phyloP scores from a whole-genome alignment of 2,797 vertebrate species.

The Masticophis lateralis region DNA sequence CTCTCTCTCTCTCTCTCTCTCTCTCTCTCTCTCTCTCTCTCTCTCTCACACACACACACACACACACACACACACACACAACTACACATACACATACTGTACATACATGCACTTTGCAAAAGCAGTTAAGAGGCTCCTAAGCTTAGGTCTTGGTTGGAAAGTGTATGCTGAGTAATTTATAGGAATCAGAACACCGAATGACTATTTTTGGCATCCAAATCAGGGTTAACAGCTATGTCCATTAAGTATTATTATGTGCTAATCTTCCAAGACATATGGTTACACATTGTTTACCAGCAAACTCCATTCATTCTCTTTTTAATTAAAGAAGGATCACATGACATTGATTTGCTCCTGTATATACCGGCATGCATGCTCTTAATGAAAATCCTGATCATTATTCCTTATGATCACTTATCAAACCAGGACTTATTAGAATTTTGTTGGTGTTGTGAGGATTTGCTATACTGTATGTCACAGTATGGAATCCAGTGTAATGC shows the following conservation, averaged over 20 bases:
- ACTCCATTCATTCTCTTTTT: constrained; percentile 51
- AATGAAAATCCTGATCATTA: background rate
- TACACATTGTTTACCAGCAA: constrained; percentile 65
- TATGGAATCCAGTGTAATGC: background rate
- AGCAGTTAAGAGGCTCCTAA: background rate
- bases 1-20: too few relatives aligned
- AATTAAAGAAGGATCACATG: constrained; percentile 54
- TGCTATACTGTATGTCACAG: background rate
- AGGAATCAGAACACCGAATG: constrained; percentile 25
- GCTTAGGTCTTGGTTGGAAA: background rate
- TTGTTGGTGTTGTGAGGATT: background rate
- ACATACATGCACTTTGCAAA: background rate
- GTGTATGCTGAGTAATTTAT: constrained; percentile 9
- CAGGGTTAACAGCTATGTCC: constrained; percentile 37
- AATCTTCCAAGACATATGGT: constrained; percentile 49
- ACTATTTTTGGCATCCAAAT: constrained; percentile 58
- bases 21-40: too few relatives aligned
- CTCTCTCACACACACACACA: too few relatives aligned
- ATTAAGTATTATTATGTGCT: constrained; percentile 51
- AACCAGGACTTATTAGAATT: constrained; percentile 1
- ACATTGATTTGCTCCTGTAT: background rate
- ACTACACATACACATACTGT: background rate
- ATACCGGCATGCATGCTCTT: background rate
- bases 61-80: background rate
- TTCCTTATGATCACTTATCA: constrained; percentile 1